Percentiles rank a stretch among this genome's conserved stretches.
Evolutionary conservation across 2,113 vertebrate genomes (phyloP).

Genomic region (Carassius gibelio): DNA sequence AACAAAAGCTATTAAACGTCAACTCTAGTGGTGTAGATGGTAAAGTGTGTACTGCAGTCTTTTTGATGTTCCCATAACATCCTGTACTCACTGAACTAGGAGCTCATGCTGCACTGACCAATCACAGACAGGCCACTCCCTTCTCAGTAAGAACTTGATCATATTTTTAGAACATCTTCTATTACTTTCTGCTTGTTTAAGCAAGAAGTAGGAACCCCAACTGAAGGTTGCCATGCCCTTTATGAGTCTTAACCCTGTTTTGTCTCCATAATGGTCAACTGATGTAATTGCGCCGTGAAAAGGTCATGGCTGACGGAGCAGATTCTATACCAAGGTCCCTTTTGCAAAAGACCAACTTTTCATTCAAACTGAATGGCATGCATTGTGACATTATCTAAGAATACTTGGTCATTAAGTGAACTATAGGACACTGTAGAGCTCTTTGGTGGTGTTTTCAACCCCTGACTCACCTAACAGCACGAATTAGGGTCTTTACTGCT

Average conservation of each 20-base stretch:
- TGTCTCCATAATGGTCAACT: constrained; percentile 39
- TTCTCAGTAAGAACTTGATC: constrained; percentile 7
- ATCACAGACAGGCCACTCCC: not conserved
- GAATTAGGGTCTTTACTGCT: constrained; percentile 89
- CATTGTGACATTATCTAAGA: constrained; percentile 10
- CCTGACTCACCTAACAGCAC: constrained; percentile 86
- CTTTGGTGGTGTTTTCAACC: constrained; percentile 20
- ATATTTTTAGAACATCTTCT: constrained; percentile 34
- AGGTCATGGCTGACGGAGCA: constrained; percentile 51
- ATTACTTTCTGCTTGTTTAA: constrained; percentile 44
- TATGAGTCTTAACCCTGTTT: constrained; percentile 1
- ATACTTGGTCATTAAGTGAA: not conserved
- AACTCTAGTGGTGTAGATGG: no score
- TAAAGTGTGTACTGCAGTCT: no score
- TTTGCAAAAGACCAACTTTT: constrained; percentile 36
- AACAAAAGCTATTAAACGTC: no score
- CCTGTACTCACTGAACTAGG: not conserved
- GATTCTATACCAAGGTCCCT: constrained; percentile 24
- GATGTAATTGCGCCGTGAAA: constrained; percentile 38
- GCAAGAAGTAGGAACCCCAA: not conserved
- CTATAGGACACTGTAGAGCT: not conserved
- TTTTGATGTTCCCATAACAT: not conserved
- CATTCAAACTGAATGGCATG: constrained; percentile 13
- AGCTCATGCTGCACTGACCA: constrained; percentile 5
- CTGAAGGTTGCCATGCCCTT: constrained; percentile 17